Evolutionary conservation across 2,113 vertebrate genomes (phyloP), one percentile per base, ranked within the genome.

Genomic region (Craseonycteris thonglongyai): DNA sequence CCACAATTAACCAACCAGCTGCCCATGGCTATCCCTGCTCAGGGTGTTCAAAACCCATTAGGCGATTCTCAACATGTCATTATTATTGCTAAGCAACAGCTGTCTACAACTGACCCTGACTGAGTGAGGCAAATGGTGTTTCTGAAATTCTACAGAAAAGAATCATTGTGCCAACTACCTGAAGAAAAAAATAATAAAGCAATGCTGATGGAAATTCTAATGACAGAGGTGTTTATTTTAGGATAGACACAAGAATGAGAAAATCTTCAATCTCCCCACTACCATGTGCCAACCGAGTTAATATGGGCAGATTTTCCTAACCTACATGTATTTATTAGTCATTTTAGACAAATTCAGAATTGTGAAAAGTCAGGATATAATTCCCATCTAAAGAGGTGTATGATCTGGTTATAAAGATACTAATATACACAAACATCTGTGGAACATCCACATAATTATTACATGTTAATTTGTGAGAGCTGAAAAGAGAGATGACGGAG

Each of bases 31-130:
- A 85, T 66, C 96, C 92, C 94, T 85, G 91, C 78, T 76, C 40
- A 0, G 89, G 54, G 69, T 61, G 59, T 84, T 91, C 92, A 90
- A 92, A 97, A 88, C 92, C 54, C 76, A 30, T 78, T 68, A 54
- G 90, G 75, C 24, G 28, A 78, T 68, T 95, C 93, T 84, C 95
- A 59, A 90, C 90, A 69, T 85, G 92, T 91, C 95, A 75, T 93
- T 88, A 91, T 71, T 92, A 97, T 97, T 94, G 92, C 95, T 97
- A 93, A 97, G 95, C 93, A 97, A 97, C 95, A 87, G 90, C 93
- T 84, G 88, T 59, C 96, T 87, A 79, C 54, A 89, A 75, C 83
- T 40, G 56, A 91, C 90, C 88, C 92, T 90, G 88, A 81, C 69
- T 19, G 79, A 90, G 88, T 26, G 40, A 93, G 94, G 93, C 78